Percentiles rank a stretch among this genome's conserved stretches.
phyloP scores from a whole-genome alignment of 37 sponge, comb jelly and placozoan genomes.

The Halichondria panicea region DNA sequence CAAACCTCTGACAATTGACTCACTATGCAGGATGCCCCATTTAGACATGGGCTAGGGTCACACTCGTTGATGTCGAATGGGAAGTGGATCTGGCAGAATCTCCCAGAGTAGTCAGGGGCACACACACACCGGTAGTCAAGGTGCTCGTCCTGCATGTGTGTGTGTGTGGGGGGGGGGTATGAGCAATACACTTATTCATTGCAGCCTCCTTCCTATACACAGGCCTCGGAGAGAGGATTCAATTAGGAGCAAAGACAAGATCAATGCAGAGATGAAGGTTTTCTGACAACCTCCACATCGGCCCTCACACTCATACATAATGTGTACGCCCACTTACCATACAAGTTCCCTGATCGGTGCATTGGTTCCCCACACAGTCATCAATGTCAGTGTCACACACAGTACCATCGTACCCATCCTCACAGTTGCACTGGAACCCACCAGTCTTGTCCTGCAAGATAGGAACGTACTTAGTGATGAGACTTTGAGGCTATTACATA shows the following conservation, averaged over 20 bases:
- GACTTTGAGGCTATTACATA: background rate
- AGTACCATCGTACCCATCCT: conserved; percentile 27
- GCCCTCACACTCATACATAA: too few relatives aligned
- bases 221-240: too few relatives aligned
- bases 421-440: conserved; percentile 21
- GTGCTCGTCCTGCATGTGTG: conserved; percentile 11
- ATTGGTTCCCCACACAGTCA: conserved; percentile 17
- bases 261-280: too few relatives aligned
- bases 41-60: conserved; percentile 23
- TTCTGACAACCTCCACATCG: too few relatives aligned
- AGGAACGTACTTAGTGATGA: too few relatives aligned
- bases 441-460: background rate
- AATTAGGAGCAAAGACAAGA: too few relatives aligned
- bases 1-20: background rate
- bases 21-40: conserved; percentile 14
- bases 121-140: conserved; percentile 31
- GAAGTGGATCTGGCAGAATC: conserved; percentile 20
- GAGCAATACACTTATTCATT: background rate
- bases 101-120: conserved; percentile 46
- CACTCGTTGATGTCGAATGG: conserved; percentile 30
- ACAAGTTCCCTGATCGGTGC: conserved; percentile 25
- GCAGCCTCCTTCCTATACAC: background rate
- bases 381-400: conserved; percentile 14
- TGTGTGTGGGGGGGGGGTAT: background rate
- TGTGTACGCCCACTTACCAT: too few relatives aligned